Evolutionary conservation across 37 sponge, comb jelly and placozoan genomes (phyloP).

Genomic region (Diacarnus erythraeanus): DNA sequence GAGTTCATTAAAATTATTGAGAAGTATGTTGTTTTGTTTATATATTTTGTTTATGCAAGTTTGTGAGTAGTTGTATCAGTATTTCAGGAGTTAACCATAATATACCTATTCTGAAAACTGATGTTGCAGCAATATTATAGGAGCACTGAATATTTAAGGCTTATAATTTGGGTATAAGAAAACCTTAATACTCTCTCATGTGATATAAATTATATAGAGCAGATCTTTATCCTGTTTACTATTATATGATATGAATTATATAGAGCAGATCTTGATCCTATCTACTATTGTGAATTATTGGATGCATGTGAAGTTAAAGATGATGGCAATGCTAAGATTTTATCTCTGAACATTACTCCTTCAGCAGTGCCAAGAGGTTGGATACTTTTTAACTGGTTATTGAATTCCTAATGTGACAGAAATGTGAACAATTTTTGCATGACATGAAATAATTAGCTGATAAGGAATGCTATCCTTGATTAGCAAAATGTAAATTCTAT

Average conservation of each 20-base stretch:
- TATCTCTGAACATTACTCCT: constrained; percentile 54
- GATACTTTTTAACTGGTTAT: background rate
- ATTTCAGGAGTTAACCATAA: background rate
- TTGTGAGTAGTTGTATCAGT: background rate
- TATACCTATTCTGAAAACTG: background rate
- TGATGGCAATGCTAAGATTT: constrained; percentile 81
- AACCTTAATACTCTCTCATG: no score
- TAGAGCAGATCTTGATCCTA: constrained; percentile 83
- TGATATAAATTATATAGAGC: background rate
- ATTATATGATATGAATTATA: background rate
- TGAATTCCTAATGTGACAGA: no score
- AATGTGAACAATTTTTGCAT: no score
- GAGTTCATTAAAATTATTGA: constrained; percentile 79
- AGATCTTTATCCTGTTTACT: constrained; percentile 7
- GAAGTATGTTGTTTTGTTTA: constrained; percentile 64
- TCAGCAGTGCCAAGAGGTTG: constrained; percentile 56
- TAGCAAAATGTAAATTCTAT: no score
- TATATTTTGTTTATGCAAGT: background rate
- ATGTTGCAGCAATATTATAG: background rate
- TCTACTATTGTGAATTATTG: constrained; percentile 89
- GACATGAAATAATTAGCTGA: no score
- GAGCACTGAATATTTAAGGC: background rate
- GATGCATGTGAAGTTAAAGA: constrained; percentile 62
- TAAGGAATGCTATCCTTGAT: no score
- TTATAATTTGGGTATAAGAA: no score